Evolutionary conservation across 2,797 vertebrate species (phyloP), one percentile per base, ranked within the genome.

Genomic region (Margarornis squamiger): DNA sequence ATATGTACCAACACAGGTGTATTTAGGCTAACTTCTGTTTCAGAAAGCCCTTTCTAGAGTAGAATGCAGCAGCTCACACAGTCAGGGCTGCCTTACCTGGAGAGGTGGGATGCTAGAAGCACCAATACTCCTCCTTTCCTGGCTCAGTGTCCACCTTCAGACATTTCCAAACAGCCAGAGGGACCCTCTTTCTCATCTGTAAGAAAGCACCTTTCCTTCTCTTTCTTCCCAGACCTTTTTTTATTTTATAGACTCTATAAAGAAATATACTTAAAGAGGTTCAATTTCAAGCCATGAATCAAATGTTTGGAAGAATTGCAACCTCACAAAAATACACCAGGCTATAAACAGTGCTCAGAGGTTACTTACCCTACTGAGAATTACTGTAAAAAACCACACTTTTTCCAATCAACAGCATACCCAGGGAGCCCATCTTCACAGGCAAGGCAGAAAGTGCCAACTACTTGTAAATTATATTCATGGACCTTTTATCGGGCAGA

Each of bases 401-500:
- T 84, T 91, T 72, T 61, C 61, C 58, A 75, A 24, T 24, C 2
- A 27, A 52, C 32, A 11, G 36, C 4, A 7, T 48, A 62, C 43
- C 29, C 68, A 63, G 49, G 71, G 41, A 92, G 34, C 12, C n/a
- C 0, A 0, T 23, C 74, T 66, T 83, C 73, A 76, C 15, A 51
- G 46, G 46, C 36, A 68, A 93, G 62, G 59, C 61, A 78, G 61
- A 76, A 84, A 43, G 79, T 77, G 78, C 46, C 91, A 94, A 38
- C 45, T 48, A 46, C 57, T 76, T 72, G 67, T 72, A 90, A 75
- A 91, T 92, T 41, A 59, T 66, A 87, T 91, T 88, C 77, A 74
- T 26, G 48, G 86, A 51, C 36, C 58, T 88, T 93, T 86, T 73
- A 76, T 81, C 16, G 66, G 90, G 49, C 62, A 95, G 86, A 76